Evolutionary conservation across 2,888 invertebrate species (phyloP).

Genomic region (Dynastes tityus): DNA sequence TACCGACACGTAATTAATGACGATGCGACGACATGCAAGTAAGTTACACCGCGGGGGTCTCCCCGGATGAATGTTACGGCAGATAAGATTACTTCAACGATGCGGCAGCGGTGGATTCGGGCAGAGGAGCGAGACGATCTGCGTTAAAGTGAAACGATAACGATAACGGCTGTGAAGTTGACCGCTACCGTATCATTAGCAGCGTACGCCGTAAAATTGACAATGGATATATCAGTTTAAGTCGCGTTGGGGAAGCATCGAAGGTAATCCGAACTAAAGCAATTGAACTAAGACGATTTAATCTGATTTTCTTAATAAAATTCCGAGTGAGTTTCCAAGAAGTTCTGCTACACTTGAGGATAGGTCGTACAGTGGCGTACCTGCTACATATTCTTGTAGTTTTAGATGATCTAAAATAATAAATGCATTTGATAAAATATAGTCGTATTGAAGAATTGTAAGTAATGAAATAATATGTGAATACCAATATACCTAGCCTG

Average conservation of each 20-base stretch:
- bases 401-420: no score
- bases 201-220: not conserved
- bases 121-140: not conserved
- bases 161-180: conserved; percentile 7
- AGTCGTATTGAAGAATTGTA: no score
- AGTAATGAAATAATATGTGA: no score
- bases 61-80: not conserved
- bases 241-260: not conserved
- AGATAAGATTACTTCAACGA: conserved; percentile 5
- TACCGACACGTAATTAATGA: conserved; percentile 11
- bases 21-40: conserved; percentile 1
- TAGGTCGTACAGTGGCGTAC: no score
- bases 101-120: not conserved
- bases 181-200: conserved; percentile 18
- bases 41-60: not conserved
- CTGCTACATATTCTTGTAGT: no score
- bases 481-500: no score
- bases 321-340: not conserved
- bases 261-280: conserved; percentile 5
- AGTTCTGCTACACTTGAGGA: no score
- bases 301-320: conserved; percentile 13
- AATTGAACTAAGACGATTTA: not conserved
- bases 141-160: conserved; percentile 5
- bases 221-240: conserved; percentile 10
- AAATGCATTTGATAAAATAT: no score